phyloP scores from a whole-genome alignment of 2,797 vertebrate genomes.

The Ctenosaura bakeri region DNA sequence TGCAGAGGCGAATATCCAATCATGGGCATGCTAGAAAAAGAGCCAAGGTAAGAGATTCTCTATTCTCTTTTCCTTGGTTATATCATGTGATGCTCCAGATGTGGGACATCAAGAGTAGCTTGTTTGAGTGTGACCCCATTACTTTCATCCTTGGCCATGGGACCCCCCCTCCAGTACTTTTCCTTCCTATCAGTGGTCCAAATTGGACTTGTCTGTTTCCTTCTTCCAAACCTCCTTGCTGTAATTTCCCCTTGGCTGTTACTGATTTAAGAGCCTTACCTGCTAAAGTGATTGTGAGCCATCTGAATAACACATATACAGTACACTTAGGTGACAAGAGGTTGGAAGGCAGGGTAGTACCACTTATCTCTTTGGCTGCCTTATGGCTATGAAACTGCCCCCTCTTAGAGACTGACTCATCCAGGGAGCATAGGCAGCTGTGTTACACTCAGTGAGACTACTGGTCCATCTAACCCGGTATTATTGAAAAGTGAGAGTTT shows the following conservation, averaged over 20 bases:
- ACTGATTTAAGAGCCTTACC: too few species aligned
- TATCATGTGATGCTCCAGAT: background rate
- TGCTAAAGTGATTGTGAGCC: background rate
- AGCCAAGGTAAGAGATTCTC: conserved; percentile 89
- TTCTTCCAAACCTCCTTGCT: background rate
- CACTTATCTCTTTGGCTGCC: background rate
- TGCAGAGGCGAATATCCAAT: conserved; percentile 90
- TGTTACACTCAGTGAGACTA: background rate
- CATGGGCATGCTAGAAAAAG: conserved; percentile 96
- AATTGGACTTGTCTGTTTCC: background rate
- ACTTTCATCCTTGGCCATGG: background rate
- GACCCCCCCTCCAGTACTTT: too few species aligned
- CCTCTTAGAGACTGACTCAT: background rate
- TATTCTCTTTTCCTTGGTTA: background rate
- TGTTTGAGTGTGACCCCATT: background rate
- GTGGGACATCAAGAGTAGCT: background rate
- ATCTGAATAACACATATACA: background rate
- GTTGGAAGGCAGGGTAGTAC: too few species aligned
- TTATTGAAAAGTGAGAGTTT: background rate
- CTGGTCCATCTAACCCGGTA: background rate
- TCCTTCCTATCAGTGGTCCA: background rate
- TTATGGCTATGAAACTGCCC: background rate
- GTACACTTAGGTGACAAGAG: background rate
- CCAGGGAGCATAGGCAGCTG: background rate
- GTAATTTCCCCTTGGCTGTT: background rate